These are phyloP conservation scores for Chesias legatella DNA, from an alignment of 2,888 invertebrate species.

Conservation along the genomic window DNA sequence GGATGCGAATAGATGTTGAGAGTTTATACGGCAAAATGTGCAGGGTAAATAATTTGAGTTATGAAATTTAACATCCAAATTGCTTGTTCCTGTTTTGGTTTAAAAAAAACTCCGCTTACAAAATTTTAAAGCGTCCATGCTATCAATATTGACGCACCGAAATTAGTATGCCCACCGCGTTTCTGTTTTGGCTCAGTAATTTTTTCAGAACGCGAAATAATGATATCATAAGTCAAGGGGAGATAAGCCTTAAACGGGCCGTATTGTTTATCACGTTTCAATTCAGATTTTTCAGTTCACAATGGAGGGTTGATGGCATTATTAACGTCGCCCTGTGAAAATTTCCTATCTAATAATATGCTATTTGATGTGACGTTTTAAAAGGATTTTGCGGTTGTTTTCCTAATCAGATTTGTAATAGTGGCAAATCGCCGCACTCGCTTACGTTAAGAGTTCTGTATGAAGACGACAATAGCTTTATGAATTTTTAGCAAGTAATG, in stretches of 20 bases:
- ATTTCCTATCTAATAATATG: conserved; percentile 15
- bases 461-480: conserved; percentile 62
- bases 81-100: conserved; percentile 60
- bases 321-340: conserved; percentile 36
- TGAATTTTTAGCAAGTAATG: conserved; percentile 73
- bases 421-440: conserved; percentile 44
- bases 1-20: conserved; percentile 75
- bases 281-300: conserved; percentile 50
- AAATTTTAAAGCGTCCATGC: conserved; percentile 47
- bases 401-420: conserved; percentile 35
- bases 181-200: conserved; percentile 65
- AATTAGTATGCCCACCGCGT: conserved; percentile 72
- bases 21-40: conserved; percentile 67
- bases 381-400: conserved; percentile 27
- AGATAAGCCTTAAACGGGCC: conserved; percentile 68
- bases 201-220: conserved; percentile 75
- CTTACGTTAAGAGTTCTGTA: conserved; percentile 52
- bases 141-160: conserved; percentile 66
- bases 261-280: conserved; percentile 66
- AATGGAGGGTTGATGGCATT: conserved; percentile 46
- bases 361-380: conserved; percentile 16
- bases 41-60: conserved; percentile 72
- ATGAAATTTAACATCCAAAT: conserved; percentile 71
- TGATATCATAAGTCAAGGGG: conserved; percentile 73
- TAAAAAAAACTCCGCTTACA: conserved; percentile 56